phyloP scores from a whole-genome alignment of 2,113 vertebrate species.

The Antechinus flavipes region DNA sequence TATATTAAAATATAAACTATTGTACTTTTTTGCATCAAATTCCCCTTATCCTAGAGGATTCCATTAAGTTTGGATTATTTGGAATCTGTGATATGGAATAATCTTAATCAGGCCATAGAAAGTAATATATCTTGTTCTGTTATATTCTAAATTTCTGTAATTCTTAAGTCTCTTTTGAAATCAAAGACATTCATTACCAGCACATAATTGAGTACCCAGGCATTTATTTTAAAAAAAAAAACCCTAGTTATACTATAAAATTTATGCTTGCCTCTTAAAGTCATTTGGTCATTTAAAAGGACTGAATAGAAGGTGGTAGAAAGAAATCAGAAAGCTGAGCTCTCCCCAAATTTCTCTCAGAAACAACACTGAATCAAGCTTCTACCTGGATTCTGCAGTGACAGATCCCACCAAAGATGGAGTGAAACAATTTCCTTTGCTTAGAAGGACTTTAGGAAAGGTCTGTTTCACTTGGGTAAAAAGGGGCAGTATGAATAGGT shows the following conservation, averaged over 20 bases:
- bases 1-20: slow-evolving; percentile 61
- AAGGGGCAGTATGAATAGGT: too few relatives aligned
- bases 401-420: too few relatives aligned
- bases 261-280: background rate
- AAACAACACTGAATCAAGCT: too few relatives aligned
- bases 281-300: background rate
- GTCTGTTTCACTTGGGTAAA: too few relatives aligned
- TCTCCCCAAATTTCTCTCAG: too few relatives aligned
- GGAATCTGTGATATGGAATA: slow-evolving; percentile 18
- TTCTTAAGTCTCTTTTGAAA: background rate
- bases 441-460: too few relatives aligned
- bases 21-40: slow-evolving; percentile 31
- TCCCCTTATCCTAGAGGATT: slow-evolving; percentile 40
- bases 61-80: slow-evolving; percentile 51
- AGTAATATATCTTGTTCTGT: background rate
- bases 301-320: background rate
- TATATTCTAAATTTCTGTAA: background rate
- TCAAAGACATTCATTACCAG: background rate
- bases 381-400: too few relatives aligned
- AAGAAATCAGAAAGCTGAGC: too few relatives aligned
- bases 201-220: background rate
- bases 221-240: background rate
- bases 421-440: too few relatives aligned
- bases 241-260: background rate
- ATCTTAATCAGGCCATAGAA: background rate